These are phyloP conservation scores for Epizoanthus scotinus DNA, from an alignment of 92 coral and sea anemone species.

Conservation along the genomic window DNA sequence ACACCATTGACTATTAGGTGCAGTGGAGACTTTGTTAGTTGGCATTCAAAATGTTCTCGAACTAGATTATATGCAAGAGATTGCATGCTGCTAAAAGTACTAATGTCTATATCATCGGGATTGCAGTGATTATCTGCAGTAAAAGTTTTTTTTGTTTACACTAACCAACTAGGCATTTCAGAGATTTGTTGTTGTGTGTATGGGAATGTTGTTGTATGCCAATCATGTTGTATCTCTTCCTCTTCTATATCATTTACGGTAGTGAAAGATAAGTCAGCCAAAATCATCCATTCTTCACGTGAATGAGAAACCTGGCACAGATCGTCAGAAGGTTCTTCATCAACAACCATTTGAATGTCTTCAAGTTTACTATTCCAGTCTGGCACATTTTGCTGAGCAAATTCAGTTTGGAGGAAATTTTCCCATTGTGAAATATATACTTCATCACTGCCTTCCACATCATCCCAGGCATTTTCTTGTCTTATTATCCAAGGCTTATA, in stretches of 20 bases:
- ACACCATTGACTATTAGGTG: slow-evolving; percentile 52
- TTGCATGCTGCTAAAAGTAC: slow-evolving; percentile 57
- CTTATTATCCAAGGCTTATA: slow-evolving; percentile 59
- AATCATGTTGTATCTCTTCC: slow-evolving; percentile 41
- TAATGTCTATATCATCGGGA: slow-evolving; percentile 40
- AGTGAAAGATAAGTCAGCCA: slow-evolving; percentile 50
- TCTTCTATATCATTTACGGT: slow-evolving; percentile 20
- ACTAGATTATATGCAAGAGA: slow-evolving; percentile 61
- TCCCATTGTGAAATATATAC: slow-evolving; percentile 43
- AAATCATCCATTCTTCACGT: slow-evolving; percentile 78
- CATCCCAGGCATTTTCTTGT: slow-evolving; percentile 52
- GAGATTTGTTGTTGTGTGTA: slow-evolving; percentile 51
- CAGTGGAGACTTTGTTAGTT: slow-evolving; percentile 50
- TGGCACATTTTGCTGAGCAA: slow-evolving; percentile 43
- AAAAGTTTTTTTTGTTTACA: slow-evolving; percentile 33
- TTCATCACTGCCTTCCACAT: slow-evolving; percentile 17
- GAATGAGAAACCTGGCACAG: slow-evolving; percentile 17
- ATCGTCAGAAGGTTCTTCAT: slow-evolving; percentile 37
- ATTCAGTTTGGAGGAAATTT: slow-evolving; percentile 23
- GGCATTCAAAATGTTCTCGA: slow-evolving; percentile 43
- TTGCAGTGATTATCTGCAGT: slow-evolving; percentile 3
- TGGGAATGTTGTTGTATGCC: slow-evolving; percentile 50
- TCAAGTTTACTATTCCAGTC: slow-evolving; percentile 42
- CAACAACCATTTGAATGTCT: slow-evolving; percentile 16
- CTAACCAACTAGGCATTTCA: slow-evolving; percentile 51